Conservation (phyloP, 2,888 invertebrate species). For the Andrena haemorrhoa region DNA sequence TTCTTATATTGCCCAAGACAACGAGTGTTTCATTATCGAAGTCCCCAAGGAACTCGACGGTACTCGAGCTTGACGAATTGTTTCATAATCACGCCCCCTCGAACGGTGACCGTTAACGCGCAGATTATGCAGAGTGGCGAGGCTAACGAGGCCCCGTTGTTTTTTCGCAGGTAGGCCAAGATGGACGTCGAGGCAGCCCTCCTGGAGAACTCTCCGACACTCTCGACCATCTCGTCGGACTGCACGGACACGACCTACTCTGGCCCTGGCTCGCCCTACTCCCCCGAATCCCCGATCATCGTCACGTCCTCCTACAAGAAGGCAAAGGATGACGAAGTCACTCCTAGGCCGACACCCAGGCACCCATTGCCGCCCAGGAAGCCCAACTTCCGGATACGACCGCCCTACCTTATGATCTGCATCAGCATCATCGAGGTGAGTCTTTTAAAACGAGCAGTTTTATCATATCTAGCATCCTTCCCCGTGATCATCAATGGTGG, state of each 20-base stretch:
- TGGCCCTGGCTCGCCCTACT: constrained; percentile 74
- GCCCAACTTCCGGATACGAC: constrained; percentile 82
- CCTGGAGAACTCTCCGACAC: constrained; percentile 81
- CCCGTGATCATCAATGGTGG: too few relatives aligned
- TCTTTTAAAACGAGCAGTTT: background rate
- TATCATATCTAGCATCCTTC: background rate
- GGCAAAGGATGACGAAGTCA: constrained; percentile 76
- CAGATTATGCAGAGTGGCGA: constrained; percentile 5
- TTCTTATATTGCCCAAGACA: background rate
- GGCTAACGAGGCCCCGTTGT: constrained; percentile 2
- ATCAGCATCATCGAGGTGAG: constrained; percentile 82
- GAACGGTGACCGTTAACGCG: background rate
- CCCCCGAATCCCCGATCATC: constrained; percentile 76
- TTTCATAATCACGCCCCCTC: background rate
- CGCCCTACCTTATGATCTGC: constrained; percentile 84
- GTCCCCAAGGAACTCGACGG: background rate
- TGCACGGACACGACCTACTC: constrained; percentile 77
- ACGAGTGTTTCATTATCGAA: background rate
- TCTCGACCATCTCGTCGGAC: constrained; percentile 81
- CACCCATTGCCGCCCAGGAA: constrained; percentile 76
- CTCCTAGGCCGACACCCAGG: constrained; percentile 77
- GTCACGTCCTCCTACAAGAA: constrained; percentile 74
- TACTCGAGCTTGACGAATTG: background rate
- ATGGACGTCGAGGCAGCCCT: constrained; percentile 83
- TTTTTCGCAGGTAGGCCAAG: constrained; percentile 69